Evolutionary conservation across 2,797 vertebrate species (phyloP), one percentile per base, ranked within the genome.

Genomic region (Silurus aristotelis): DNA sequence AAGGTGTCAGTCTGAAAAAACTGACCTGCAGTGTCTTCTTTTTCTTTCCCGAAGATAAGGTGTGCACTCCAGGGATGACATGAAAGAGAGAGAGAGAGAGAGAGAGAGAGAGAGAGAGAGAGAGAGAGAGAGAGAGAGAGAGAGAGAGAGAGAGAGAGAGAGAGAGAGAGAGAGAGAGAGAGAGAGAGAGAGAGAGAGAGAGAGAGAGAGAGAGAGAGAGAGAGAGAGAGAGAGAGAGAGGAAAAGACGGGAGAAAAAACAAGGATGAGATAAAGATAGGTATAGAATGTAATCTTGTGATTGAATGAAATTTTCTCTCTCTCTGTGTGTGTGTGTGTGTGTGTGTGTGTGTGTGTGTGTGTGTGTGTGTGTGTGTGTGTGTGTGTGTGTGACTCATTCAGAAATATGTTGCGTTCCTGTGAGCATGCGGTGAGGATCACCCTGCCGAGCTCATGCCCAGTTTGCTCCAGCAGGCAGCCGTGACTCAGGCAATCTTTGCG

Each of bases 391-490:
- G 82, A 84, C 79, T 88, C 73, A 86, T 83, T 86, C 82, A 84
- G 78, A 81, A 86, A 88, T 64, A 84, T 85, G 78, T 73, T 52
- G 63, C 68, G 79, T 87, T 87, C 86, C 55, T 80, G 38, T 80
- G 80, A 87, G 84, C 84, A 83, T 84, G 81, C 87, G 87, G 83
- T 85, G 70, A 67, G 85, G 76, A 81, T 89, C 83, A 83, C 86
- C 80, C 61, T 73, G 73, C n/a, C 63, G 75, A 83, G 73, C 83
- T 38, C 58, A 48, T 75, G 83, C 82, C 79, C 84, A 75, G 82
- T 86, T 83, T 86, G 79, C 84, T 83, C 79, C 86, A 84, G 82
- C 88, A 61, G 55, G 72, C 80, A 27, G 73, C 8, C 27, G 15
- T 31, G 72, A 55, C 67, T 60, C 83, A 70, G 12, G 48, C 56